Evolutionary conservation across 2,113 vertebrate genomes (phyloP).

Genomic region (Junco hyemalis): DNA sequence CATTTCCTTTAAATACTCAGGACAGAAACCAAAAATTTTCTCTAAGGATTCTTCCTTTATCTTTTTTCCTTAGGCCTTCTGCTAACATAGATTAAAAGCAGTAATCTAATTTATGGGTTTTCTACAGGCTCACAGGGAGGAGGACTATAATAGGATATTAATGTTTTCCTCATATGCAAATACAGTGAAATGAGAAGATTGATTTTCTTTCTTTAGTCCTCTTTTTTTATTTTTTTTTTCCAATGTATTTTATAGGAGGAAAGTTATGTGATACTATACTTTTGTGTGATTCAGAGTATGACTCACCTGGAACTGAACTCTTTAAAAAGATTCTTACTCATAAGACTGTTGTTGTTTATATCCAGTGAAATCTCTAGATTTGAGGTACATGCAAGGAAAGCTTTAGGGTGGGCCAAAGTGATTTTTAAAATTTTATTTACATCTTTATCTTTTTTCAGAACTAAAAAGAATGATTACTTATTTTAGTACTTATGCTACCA

Average conservation of each 20-base stretch:
- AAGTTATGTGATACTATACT: conserved; percentile 8
- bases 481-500: background rate
- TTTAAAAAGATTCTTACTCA: conserved; percentile 3
- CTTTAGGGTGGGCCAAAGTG: background rate
- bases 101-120: conserved; percentile 61
- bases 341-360: background rate
- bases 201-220: background rate
- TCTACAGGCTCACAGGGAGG: background rate
- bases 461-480: background rate
- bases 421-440: background rate
- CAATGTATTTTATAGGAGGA: background rate
- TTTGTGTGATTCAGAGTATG: conserved; percentile 32
- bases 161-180: conserved; percentile 54
- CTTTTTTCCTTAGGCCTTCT: conserved; percentile 19
- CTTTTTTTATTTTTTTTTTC: background rate
- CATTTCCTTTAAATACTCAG: conserved; percentile 2
- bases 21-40: background rate
- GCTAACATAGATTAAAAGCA: conserved; percentile 44
- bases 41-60: conserved; percentile 15
- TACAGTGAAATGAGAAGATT: background rate
- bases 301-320: background rate
- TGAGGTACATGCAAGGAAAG: background rate
- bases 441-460: background rate
- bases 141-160: conserved; percentile 44
- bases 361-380: background rate